phyloP scores from a whole-genome alignment of 1,140 invertebrate species.

The Ctenoplectra terminalis region DNA sequence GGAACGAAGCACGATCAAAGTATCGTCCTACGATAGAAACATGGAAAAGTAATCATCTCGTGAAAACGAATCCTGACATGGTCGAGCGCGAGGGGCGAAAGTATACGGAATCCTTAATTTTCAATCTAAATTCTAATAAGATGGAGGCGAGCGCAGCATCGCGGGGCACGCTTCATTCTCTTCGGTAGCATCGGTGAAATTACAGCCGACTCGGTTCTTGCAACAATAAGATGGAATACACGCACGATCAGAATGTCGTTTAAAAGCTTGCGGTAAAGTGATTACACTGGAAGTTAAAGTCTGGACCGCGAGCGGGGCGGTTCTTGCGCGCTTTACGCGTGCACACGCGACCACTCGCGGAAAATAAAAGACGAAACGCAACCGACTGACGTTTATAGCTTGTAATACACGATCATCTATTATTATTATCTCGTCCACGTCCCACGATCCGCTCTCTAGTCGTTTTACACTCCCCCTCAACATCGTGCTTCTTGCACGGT shows the following conservation, averaged over 20 bases:
- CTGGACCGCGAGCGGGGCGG: constrained; percentile 42
- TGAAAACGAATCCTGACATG: constrained; percentile 22
- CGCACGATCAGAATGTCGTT: constrained; percentile 68
- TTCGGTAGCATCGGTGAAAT: constrained; percentile 59
- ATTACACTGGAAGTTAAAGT: constrained; percentile 62
- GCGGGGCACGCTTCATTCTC: constrained; percentile 51
- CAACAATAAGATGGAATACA: constrained; percentile 64
- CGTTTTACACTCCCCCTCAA: constrained; percentile 4
- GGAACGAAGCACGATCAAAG: neutral
- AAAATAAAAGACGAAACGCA: constrained; percentile 60
- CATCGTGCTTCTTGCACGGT: constrained; percentile 35
- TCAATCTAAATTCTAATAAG: constrained; percentile 70
- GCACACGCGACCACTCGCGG: constrained; percentile 59
- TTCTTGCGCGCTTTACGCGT: constrained; percentile 57
- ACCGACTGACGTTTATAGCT: constrained; percentile 67
- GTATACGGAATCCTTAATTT: constrained; percentile 62
- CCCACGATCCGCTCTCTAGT: constrained; percentile 49
- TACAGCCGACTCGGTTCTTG: constrained; percentile 59
- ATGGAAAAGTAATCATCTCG: constrained; percentile 20
- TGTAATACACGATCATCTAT: constrained; percentile 71
- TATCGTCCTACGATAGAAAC: constrained; percentile 16
- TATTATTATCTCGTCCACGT: constrained; percentile 70
- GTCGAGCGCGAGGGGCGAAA: constrained; percentile 1
- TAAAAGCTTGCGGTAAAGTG: constrained; percentile 64
- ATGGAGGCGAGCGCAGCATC: constrained; percentile 4